Percentiles rank a stretch among this genome's conserved stretches.
These are phyloP conservation scores for Venustoraphidia nigricollis DNA, from an alignment of 2,888 invertebrate genomes.

Conservation along the genomic window DNA sequence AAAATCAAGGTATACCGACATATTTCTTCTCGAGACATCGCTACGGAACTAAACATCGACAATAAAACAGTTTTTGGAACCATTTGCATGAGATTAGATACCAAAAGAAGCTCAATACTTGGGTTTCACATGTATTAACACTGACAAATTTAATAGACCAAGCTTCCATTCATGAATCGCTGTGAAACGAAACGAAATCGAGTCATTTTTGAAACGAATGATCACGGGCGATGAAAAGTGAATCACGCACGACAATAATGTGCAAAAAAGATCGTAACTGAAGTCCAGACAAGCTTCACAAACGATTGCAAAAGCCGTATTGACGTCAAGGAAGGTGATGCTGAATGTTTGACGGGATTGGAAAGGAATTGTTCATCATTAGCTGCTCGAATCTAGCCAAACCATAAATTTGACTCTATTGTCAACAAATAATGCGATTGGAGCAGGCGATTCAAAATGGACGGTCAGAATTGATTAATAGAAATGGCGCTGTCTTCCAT, in stretches of 20 bases:
- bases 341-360: conserved; percentile 15
- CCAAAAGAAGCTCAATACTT: conserved; percentile 5
- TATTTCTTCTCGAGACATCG: conserved; percentile 7
- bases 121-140: background rate
- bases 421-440: conserved; percentile 12
- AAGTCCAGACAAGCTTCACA: conserved; percentile 12
- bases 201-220: conserved; percentile 5
- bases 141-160: background rate
- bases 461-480: too few relatives aligned
- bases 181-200: background rate
- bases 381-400: conserved; percentile 10
- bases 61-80: conserved; percentile 11
- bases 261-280: conserved; percentile 12
- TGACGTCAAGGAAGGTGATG: too few relatives aligned
- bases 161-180: background rate
- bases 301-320: conserved; percentile 11
- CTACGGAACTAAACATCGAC: conserved; percentile 7
- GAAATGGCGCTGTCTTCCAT: too few relatives aligned
- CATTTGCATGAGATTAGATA: conserved; percentile 11
- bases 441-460: too few relatives aligned
- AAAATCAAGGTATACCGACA: conserved; percentile 6
- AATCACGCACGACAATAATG: conserved; percentile 11
- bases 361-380: conserved; percentile 11
- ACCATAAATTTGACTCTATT: conserved; percentile 12
- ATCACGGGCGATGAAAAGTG: too few relatives aligned